Conservation (phyloP, 2,113 vertebrate genomes). For the Tichodroma muraria region DNA sequence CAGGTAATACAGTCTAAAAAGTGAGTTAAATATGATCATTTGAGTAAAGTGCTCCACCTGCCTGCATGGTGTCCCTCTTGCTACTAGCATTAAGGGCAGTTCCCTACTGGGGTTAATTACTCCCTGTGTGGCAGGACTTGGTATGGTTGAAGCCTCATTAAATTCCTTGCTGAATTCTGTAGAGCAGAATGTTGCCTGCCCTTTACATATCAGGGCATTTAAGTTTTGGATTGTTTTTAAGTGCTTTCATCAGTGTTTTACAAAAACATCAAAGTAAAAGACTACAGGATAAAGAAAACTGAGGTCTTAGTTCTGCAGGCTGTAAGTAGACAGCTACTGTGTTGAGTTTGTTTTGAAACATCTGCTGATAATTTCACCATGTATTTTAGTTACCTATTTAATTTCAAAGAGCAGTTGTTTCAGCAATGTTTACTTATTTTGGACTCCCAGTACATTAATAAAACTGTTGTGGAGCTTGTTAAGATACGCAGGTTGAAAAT, state of each 20-base stretch:
- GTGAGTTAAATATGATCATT: not conserved
- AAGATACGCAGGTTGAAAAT: not conserved
- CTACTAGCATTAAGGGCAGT: not conserved
- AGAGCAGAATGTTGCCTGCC: not conserved
- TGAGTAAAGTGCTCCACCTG: conserved; percentile 1
- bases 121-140: not conserved
- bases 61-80: not conserved
- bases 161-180: not conserved
- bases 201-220: not conserved
- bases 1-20: not conserved
- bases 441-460: not conserved
- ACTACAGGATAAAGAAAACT: not conserved
- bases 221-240: not conserved
- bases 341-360: not conserved
- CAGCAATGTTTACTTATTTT: not conserved
- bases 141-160: not conserved
- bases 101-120: not conserved
- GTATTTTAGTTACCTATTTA: not conserved
- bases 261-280: not conserved
- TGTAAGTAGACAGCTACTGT: not conserved
- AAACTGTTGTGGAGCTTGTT: not conserved
- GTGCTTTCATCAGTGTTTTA: not conserved
- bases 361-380: not conserved
- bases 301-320: not conserved
- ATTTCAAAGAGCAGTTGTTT: not conserved